phyloP scores from a whole-genome alignment of 2,888 invertebrate species.

The Chymomyza fuscimana region DNA sequence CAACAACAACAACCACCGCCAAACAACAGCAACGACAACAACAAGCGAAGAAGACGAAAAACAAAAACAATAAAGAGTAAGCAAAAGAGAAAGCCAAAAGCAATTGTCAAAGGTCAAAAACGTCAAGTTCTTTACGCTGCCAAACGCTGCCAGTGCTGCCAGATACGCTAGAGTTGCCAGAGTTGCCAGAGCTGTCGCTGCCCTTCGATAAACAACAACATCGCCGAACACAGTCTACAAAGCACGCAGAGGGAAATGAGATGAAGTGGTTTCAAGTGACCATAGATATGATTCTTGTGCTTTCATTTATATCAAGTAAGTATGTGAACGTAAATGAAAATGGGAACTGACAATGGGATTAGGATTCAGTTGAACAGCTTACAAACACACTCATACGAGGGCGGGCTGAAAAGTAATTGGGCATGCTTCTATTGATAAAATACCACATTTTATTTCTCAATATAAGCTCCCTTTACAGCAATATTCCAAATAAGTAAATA shows the following conservation, averaged over 20 bases:
- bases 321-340: slow-evolving; percentile 32
- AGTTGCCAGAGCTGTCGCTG: slow-evolving; percentile 33
- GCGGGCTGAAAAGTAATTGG: no score
- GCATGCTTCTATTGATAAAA: no score
- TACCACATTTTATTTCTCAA: no score
- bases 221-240: slow-evolving; percentile 23
- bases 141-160: neutral
- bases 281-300: slow-evolving; percentile 80
- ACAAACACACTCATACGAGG: neutral
- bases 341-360: neutral
- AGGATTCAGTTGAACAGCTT: neutral
- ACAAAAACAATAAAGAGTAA: no score
- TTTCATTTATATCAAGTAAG: slow-evolving; percentile 80
- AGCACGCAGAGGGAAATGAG: slow-evolving; percentile 80
- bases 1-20: slow-evolving; percentile 2
- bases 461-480: no score
- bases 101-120: neutral
- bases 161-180: slow-evolving; percentile 5
- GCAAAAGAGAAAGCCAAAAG: neutral
- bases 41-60: no score
- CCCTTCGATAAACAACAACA: slow-evolving; percentile 36
- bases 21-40: neutral
- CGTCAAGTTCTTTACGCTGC: neutral
- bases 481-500: no score
- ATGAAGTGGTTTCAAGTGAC: slow-evolving; percentile 81